Evolutionary conservation across 2,888 invertebrate species (phyloP).

Genomic region (Lumbricus terrestris): DNA sequence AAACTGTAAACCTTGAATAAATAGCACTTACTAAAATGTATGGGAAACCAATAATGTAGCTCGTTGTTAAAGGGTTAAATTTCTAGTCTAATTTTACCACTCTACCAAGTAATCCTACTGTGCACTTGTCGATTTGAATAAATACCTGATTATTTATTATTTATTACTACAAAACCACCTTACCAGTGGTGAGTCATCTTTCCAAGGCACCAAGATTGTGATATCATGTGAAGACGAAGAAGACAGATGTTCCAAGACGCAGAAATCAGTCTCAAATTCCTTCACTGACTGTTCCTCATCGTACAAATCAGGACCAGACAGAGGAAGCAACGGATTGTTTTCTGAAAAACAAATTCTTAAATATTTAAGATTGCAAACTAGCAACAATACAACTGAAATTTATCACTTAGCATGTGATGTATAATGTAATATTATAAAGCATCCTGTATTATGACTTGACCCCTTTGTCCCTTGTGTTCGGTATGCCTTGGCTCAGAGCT

Average conservation of each 20-base stretch:
- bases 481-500: no score
- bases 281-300: not conserved
- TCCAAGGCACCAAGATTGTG: not conserved
- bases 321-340: not conserved
- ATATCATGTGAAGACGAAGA: not conserved
- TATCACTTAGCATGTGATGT: not conserved
- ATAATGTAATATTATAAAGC: no score
- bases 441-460: no score
- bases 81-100: no score
- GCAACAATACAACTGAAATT: not conserved
- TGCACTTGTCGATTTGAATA: no score
- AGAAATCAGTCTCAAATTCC: not conserved
- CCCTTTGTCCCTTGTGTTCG: no score
- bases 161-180: not conserved
- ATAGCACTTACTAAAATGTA: no score
- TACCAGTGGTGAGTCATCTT: not conserved
- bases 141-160: no score
- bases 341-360: not conserved
- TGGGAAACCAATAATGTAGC: no score
- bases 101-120: no score
- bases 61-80: no score
- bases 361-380: not conserved
- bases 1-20: no score
- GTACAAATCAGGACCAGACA: not conserved
- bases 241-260: not conserved